Conservation (phyloP, 2,888 invertebrate genomes). For the Nephrotoma guestfalica region DNA sequence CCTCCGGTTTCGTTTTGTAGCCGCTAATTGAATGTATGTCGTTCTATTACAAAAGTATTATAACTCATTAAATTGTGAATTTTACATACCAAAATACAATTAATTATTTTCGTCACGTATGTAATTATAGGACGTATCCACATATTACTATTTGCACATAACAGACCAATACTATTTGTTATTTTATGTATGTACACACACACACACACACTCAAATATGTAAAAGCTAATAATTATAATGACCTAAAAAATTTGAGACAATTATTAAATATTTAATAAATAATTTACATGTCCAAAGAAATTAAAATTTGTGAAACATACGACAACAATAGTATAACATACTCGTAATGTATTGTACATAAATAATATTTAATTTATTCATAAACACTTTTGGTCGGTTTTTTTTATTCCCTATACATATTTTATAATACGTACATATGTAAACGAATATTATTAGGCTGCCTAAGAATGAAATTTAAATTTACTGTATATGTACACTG, state of each 20-base stretch:
- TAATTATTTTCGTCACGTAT: neutral
- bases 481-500: neutral
- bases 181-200: neutral
- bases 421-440: neutral
- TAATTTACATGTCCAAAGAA: neutral
- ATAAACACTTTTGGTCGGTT: neutral
- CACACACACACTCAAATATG: neutral
- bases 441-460: neutral
- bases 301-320: neutral
- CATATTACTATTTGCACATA: neutral
- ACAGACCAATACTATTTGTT: neutral
- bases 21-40: neutral
- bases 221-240: neutral
- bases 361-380: neutral
- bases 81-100: neutral
- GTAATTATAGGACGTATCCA: neutral
- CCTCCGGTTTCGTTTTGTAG: too few relatives aligned
- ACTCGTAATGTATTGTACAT: neutral
- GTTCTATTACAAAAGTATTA: neutral
- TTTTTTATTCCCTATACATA: neutral
- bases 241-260: neutral
- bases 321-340: neutral
- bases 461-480: neutral
- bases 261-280: neutral
- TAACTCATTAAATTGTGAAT: neutral